A percentile compares a stretch with the other conserved stretches of the same genome.
Evolutionary conservation across 2,113 vertebrate genomes (phyloP).

Genomic region (Artemisiospiza belli): DNA sequence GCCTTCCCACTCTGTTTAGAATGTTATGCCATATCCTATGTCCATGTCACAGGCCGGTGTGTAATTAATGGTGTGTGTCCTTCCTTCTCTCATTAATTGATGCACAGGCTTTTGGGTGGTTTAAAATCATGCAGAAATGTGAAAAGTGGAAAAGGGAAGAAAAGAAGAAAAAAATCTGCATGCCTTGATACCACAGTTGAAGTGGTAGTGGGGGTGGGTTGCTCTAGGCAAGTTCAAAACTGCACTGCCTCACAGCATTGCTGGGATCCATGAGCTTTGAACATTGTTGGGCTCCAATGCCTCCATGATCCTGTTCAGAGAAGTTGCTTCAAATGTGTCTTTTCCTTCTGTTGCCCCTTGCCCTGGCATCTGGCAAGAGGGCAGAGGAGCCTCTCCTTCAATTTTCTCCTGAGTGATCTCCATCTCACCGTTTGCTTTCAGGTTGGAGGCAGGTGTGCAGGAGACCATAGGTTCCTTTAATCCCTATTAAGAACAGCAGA

Average conservation of each 20-base stretch:
- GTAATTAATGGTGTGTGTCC: constrained; percentile 23
- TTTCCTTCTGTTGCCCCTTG: constrained; percentile 20
- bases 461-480: constrained; percentile 38
- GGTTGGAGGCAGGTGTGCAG: constrained; percentile 16
- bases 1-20: constrained; percentile 17
- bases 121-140: constrained; percentile 7
- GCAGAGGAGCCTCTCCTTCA: constrained; percentile 44
- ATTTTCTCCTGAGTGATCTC: constrained; percentile 52
- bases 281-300: background rate
- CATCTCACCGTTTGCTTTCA: background rate
- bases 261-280: background rate
- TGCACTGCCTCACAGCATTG: background rate
- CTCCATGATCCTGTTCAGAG: background rate
- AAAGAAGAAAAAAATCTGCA: background rate
- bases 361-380: constrained; percentile 33
- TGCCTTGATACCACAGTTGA: background rate
- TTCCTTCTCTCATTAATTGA: constrained; percentile 28
- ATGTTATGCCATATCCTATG: background rate
- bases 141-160: background rate
- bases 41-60: background rate
- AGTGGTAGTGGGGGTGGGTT: rapidly evolving
- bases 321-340: background rate
- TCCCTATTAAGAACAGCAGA: constrained; percentile 54
- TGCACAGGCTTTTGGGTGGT: constrained; percentile 7
- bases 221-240: background rate